These are phyloP conservation scores for Drosophila hydei DNA, from an alignment of 1,140 invertebrate species.

Conservation along the genomic window DNA sequence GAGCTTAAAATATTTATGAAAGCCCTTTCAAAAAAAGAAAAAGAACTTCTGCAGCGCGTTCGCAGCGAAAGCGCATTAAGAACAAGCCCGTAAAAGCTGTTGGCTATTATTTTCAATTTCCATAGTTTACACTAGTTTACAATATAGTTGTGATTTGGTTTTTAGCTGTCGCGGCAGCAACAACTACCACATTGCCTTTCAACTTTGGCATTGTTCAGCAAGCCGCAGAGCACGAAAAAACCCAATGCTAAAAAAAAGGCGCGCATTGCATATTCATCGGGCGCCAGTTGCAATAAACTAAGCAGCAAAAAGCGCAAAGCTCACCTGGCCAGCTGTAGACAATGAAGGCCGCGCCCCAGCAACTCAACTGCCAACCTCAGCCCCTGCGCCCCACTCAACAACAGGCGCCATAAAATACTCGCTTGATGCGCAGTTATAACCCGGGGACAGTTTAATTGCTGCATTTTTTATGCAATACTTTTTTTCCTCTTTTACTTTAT, in stretches of 20 bases:
- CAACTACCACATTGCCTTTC: slow-evolving; percentile 14
- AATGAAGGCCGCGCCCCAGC: slow-evolving; percentile 32
- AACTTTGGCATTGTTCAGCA: slow-evolving; percentile 42
- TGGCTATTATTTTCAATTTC: slow-evolving; percentile 40
- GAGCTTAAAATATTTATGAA: background rate
- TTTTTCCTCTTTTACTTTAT: slow-evolving; percentile 12
- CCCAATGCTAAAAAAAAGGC: slow-evolving; percentile 14
- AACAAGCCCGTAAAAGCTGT: slow-evolving; percentile 19
- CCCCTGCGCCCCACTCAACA: slow-evolving; percentile 10
- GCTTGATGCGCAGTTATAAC: slow-evolving; percentile 80
- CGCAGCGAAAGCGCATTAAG: slow-evolving; percentile 22
- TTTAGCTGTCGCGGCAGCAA: background rate
- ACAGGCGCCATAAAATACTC: slow-evolving; percentile 75
- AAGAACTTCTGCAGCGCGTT: background rate
- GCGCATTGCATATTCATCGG: slow-evolving; percentile 67
- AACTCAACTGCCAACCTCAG: background rate
- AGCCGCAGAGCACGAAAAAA: slow-evolving; percentile 34
- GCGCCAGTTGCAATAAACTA: slow-evolving; percentile 64
- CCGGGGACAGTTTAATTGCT: slow-evolving; percentile 83
- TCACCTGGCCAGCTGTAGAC: slow-evolving; percentile 58
- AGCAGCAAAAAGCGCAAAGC: slow-evolving; percentile 52
- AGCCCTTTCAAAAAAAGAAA: background rate
- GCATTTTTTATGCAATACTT: slow-evolving; percentile 73
- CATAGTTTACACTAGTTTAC: slow-evolving; percentile 23
- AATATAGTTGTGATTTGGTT: slow-evolving; percentile 26